These are phyloP conservation scores for Dryocosmus kuriphilus DNA, from an alignment of 2,888 invertebrate genomes.

Conservation along the genomic window DNA sequence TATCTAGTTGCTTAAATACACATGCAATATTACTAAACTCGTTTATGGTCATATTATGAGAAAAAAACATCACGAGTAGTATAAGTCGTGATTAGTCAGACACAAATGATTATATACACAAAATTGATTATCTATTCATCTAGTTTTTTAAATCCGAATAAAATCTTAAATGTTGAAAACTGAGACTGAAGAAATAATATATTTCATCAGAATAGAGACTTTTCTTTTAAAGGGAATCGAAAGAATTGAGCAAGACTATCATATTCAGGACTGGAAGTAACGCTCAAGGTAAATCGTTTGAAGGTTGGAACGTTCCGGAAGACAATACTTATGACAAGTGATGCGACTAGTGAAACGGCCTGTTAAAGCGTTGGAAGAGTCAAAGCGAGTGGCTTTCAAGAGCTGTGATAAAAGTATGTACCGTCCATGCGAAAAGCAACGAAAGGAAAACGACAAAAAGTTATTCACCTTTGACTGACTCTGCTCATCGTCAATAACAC, in stretches of 20 bases:
- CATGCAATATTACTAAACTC: too few relatives aligned
- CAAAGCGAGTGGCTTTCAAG: slow-evolving; percentile 22
- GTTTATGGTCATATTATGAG: too few relatives aligned
- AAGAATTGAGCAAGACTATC: background rate
- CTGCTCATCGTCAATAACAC: background rate
- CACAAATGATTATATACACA: too few relatives aligned
- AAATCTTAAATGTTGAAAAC: too few relatives aligned
- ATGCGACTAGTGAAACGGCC: slow-evolving; percentile 17
- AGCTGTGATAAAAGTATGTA: slow-evolving; percentile 10
- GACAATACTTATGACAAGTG: slow-evolving; percentile 32
- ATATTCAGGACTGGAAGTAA: background rate
- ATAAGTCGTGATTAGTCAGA: too few relatives aligned
- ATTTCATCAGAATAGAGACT: background rate
- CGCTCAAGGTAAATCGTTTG: slow-evolving; percentile 12
- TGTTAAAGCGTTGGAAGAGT: slow-evolving; percentile 3
- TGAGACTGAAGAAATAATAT: background rate
- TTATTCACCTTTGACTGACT: background rate
- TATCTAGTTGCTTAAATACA: too few relatives aligned
- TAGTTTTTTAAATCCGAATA: too few relatives aligned
- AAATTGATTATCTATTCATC: too few relatives aligned
- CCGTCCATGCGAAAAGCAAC: background rate
- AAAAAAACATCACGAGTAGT: too few relatives aligned
- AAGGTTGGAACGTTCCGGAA: slow-evolving; percentile 6
- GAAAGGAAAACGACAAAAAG: background rate
- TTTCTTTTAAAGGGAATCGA: background rate